These are phyloP conservation scores for Tinamus guttatus DNA, from an alignment of 2,113 vertebrate genomes.

Conservation along the genomic window DNA sequence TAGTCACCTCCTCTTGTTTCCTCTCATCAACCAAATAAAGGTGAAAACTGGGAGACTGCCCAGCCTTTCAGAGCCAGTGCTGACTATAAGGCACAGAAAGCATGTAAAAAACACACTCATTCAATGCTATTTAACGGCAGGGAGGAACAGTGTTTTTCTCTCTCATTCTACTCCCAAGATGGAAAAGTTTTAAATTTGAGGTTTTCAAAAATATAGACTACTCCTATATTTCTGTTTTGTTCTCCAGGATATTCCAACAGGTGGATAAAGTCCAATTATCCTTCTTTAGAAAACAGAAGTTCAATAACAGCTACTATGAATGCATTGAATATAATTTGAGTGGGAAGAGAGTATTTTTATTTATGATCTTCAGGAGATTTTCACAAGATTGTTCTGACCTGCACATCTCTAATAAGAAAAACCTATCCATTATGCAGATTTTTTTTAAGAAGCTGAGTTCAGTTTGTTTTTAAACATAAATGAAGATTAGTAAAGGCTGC, in stretches of 20 bases:
- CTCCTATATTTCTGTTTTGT: neutral
- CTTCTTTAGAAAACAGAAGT: neutral
- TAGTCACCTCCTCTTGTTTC: too few species aligned
- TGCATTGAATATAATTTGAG: neutral
- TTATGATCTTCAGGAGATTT: neutral
- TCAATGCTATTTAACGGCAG: neutral
- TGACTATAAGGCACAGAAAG: neutral
- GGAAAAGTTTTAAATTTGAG: neutral
- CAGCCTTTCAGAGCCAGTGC: neutral
- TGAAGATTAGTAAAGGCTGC: neutral
- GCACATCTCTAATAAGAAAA: neutral
- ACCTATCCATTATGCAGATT: fast-evolving
- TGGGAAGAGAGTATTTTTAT: neutral
- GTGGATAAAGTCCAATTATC: neutral
- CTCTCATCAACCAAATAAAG: neutral
- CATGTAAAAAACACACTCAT: neutral
- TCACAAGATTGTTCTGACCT: neutral
- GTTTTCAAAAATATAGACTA: neutral
- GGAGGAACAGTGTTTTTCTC: neutral
- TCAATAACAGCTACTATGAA: neutral
- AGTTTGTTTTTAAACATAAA: neutral
- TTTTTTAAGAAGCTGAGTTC: neutral
- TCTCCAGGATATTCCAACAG: neutral
- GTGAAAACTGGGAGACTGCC: neutral
- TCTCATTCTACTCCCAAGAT: neutral